Conservation (phyloP, 2,113 vertebrate species). For the Cyanoliseus patagonus region DNA sequence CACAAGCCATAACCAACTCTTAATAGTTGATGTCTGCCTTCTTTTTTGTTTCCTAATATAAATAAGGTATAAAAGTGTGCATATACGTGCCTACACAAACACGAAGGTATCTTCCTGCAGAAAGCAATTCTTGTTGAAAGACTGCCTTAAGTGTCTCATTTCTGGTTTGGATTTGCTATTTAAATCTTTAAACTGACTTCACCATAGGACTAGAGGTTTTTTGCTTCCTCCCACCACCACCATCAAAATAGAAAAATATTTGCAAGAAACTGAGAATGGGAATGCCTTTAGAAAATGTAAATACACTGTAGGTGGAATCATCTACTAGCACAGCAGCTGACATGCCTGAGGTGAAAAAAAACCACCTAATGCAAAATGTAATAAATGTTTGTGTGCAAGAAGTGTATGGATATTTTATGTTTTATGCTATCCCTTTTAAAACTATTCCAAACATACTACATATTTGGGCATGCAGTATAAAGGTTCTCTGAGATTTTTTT, state of each 20-base stretch:
- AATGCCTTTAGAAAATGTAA: constrained; percentile 23
- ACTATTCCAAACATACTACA: background rate
- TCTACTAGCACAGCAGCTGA: background rate
- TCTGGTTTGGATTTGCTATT: background rate
- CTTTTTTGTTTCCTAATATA: background rate
- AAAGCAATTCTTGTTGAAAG: background rate
- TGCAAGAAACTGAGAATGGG: background rate
- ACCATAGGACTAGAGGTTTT: background rate
- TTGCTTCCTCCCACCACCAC: background rate
- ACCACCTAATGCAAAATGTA: background rate
- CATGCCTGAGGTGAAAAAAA: background rate
- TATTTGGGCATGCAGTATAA: background rate
- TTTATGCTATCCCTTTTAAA: background rate
- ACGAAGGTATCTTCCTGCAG: background rate
- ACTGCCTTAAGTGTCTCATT: background rate
- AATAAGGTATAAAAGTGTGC: background rate
- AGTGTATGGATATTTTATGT: background rate
- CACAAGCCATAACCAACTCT: background rate
- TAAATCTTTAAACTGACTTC: background rate
- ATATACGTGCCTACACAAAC: background rate
- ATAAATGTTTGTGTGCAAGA: background rate
- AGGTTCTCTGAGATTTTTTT: background rate
- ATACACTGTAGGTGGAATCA: background rate
- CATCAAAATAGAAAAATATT: background rate
- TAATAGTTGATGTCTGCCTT: background rate